Base-by-base conservation (phyloP, 2,888 invertebrate species). In the Xestia sexstrigata region DNA sequence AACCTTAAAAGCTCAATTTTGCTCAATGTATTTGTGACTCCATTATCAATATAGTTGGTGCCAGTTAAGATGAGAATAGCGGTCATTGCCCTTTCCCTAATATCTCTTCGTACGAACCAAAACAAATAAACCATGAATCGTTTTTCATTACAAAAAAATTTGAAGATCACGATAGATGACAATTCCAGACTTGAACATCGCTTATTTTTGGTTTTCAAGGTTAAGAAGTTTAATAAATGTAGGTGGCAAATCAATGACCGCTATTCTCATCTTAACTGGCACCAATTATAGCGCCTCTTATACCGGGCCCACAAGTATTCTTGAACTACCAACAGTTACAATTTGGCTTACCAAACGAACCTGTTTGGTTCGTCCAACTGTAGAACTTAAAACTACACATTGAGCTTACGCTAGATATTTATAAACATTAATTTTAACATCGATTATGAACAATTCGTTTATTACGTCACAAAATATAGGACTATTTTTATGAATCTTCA, bases 371-470 rank as follows among this genome's bases (percentile, higher is more conserved):
- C 84, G 67, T 70, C 69, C 71, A 76, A 81, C 78, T 79, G 81
- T 79, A 80, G 78, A 78, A 73, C 84, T 87, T 87, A 87, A 45
- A 62, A 30, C 78, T 86, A 87, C 70, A 87, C 87, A 87, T 86
- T 87, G 87, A 87, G 82, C 84, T 86, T 86, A 87, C 63, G 39
- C 87, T 86, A 87, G 6, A 65, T 79, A 82, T 75, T 78, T 73
- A 83, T 79, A 81, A 83, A 84, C 74, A 79, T 81, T 84, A 70
- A 68, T 76, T 70, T 74, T 70, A 76, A 81, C 76, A 79, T 74
- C 39, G 30, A 81, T 76, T 62, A n/a, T 1, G 47, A 45, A 69
- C 60, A 35, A 52, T 49, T 63, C 42, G 15, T 68, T 55, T 39
- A 69, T 60, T 68, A 72, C 74, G 80, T 74, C 87, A 82, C 79